phyloP scores from a whole-genome alignment of 2,797 vertebrate species.

The Todus mexicanus region DNA sequence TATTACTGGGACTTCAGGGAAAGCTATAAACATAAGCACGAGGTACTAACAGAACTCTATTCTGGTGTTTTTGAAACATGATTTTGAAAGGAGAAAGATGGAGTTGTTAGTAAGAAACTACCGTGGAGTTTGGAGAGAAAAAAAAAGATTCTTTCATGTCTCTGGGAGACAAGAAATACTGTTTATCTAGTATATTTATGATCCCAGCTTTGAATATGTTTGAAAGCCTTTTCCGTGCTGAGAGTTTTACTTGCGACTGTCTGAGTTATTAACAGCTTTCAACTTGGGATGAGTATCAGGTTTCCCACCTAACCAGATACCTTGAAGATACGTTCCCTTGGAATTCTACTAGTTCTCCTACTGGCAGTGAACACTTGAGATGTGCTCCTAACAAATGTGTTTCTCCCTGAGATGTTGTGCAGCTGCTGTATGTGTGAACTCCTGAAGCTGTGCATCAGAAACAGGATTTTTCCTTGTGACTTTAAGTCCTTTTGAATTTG shows the following conservation, averaged over 20 bases:
- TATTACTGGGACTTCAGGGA: not conserved
- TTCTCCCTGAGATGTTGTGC: not conserved
- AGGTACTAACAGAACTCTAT: not conserved
- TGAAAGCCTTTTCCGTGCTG: not conserved
- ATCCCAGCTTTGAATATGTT: not conserved
- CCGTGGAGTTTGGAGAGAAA: not conserved
- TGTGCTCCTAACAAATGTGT: not conserved
- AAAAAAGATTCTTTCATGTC: not conserved
- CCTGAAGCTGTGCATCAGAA: not conserved
- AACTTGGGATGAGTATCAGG: not conserved
- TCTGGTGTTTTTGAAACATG: not conserved
- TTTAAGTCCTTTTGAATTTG: not conserved
- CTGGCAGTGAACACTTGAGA: not conserved
- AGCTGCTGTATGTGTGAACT: not conserved
- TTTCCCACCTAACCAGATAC: not conserved
- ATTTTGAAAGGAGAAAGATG: not conserved
- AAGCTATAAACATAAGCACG: not conserved
- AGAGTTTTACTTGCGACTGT: not conserved
- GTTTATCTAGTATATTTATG: not conserved
- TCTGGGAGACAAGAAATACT: not conserved
- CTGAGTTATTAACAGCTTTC: not conserved
- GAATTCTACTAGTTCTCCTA: not conserved
- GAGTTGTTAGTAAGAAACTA: not conserved
- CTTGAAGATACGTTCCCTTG: not conserved
- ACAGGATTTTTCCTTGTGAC: not conserved